Percentiles rank a stretch among this genome's conserved stretches.
These are phyloP conservation scores for Zaprionus bogoriensis DNA, from an alignment of 2,888 invertebrate genomes.

Conservation along the genomic window DNA sequence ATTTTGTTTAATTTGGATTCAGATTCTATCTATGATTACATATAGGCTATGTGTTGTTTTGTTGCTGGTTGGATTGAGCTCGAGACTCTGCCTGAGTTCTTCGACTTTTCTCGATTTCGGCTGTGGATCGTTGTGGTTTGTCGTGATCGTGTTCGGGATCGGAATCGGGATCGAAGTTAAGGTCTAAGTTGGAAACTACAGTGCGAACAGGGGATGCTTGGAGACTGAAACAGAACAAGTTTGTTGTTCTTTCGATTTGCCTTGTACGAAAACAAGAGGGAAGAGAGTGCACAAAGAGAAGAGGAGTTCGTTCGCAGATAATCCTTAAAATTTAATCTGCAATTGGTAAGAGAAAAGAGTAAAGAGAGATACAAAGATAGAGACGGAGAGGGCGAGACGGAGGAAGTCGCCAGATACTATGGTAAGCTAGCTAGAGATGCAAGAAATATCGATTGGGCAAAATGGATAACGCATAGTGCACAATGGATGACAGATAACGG, in stretches of 20 bases:
- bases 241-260: too few relatives aligned
- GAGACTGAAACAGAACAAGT: not conserved
- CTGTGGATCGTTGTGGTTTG: not conserved
- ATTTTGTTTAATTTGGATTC: constrained; percentile 10
- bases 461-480: constrained; percentile 1
- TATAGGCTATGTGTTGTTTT: not conserved
- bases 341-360: constrained; percentile 9
- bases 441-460: constrained; percentile 3
- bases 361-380: not conserved
- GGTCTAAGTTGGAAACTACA: not conserved
- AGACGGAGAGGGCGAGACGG: not conserved
- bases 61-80: not conserved
- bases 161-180: constrained; percentile 3
- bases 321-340: constrained; percentile 75
- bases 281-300: not conserved
- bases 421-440: not conserved
- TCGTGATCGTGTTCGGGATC: constrained; percentile 3
- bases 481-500: constrained; percentile 9
- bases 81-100: constrained; percentile 1
- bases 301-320: constrained; percentile 68
- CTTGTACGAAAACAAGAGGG: constrained; percentile 3
- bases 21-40: not conserved
- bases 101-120: not conserved
- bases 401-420: too few relatives aligned
- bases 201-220: not conserved